These are phyloP conservation scores for Miniopterus natalensis DNA, from an alignment of 2,113 vertebrate species.

Conservation along the genomic window DNA sequence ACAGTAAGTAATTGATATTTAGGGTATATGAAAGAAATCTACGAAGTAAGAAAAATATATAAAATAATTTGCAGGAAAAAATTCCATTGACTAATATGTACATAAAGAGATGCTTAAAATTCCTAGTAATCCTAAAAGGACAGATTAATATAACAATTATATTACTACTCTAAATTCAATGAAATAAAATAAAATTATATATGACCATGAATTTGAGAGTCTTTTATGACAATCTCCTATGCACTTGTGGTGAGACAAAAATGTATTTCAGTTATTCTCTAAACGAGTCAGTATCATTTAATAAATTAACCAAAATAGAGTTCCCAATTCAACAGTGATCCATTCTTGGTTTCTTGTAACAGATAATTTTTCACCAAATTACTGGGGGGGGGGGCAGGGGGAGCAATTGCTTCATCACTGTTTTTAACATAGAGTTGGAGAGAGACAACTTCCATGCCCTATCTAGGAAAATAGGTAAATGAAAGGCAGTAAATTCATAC, in stretches of 20 bases:
- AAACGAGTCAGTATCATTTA: not conserved
- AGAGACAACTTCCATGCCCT: not conserved
- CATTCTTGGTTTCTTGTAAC: not conserved
- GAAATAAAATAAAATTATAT: not conserved
- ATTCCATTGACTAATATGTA: not conserved
- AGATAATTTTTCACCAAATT: not conserved
- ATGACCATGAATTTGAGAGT: not conserved
- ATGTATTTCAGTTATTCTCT: not conserved
- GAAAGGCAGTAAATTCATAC: not conserved
- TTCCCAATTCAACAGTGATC: not conserved
- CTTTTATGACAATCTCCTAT: not conserved
- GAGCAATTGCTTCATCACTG: not conserved
- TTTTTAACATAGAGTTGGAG: not conserved
- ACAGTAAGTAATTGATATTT: not conserved
- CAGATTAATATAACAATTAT: not conserved
- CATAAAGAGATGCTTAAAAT: not conserved
- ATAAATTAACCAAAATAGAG: slow-evolving; percentile 1
- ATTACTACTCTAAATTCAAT: not conserved
- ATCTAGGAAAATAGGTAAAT: not conserved
- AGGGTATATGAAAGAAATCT: not conserved
- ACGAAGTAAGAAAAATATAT: not conserved
- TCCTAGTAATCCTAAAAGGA: not conserved
- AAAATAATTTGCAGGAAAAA: not conserved
- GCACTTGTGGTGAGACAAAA: not conserved
- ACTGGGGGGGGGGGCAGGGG: too few relatives aligned